Base-by-base conservation (phyloP, 2,797 vertebrate species). In the Tragopan temminckii region DNA sequence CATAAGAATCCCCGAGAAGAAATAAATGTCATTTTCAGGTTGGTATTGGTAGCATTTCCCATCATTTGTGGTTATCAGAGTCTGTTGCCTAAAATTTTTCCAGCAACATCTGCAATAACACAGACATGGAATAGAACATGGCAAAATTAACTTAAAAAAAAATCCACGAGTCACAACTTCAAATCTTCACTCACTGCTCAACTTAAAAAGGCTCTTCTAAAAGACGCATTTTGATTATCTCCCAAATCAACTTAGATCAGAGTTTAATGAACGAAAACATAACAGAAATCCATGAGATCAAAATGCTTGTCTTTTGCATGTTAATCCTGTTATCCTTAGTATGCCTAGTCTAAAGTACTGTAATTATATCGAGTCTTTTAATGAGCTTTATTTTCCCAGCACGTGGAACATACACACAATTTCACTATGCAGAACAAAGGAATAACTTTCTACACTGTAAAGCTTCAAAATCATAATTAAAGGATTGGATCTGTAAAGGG, bases 381-480 rank as follows among this genome's bases (percentile, higher is more conserved):
- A 86, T 85, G 20, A 93, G 88, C 87, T 96, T 95, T 96, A 86
- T 95, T 95, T 94, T 96, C 74, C 76, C 63, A 93, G 57, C 63
- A 88, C 88, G 66, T 61, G 46, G 85, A 92, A 93, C 38, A 42
- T 46, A 90, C 64, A 96, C 78, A 94, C 89, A 87, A 69, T 87
- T 94, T 94, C 33, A 85, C n/a, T n/a, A 64, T 61, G 35, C 52
- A 93, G 96, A 97, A 97, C 95, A 94, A 96, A 76, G 94, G 69
- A 90, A 81, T 80, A 90, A 81, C 86, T 90, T 96, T 92, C 68
- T 89, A 25, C 67, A 95, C 85, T 93, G 55, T 76, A 84, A 96
- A 95, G 85, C 45, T 81, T 83, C 33, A 93, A 94, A 94, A 94
- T 88, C 31, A 6, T 96, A 97, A 97, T 97, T 97, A 96, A 83